phyloP scores from a whole-genome alignment of 2,888 invertebrate genomes.

The Nephrocerus scutellatus region DNA sequence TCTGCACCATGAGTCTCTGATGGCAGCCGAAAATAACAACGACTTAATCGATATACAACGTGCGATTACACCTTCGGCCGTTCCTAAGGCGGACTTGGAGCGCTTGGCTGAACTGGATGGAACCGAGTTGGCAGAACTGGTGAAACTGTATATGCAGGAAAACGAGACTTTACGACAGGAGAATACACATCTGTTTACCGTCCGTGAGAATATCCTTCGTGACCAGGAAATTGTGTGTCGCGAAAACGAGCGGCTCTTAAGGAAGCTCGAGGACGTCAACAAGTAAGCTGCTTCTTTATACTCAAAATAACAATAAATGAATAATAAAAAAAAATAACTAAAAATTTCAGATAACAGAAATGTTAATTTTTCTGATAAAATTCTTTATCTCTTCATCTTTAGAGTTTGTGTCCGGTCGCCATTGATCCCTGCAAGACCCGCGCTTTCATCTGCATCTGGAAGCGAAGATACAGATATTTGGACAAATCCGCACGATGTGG shows the following conservation, averaged over 20 bases:
- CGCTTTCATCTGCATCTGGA: conserved; percentile 56
- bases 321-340: conserved; percentile 25
- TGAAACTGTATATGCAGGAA: conserved; percentile 78
- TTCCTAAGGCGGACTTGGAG: conserved; percentile 63
- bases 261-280: conserved; percentile 82
- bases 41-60: conserved; percentile 17
- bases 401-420: conserved; percentile 79
- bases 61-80: conserved; percentile 26
- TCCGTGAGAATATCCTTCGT: conserved; percentile 70
- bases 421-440: conserved; percentile 68
- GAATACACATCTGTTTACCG: conserved; percentile 75
- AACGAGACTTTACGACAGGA: conserved; percentile 72
- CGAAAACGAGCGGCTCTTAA: conserved; percentile 82
- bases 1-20: conserved; percentile 53
- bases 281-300: too few species aligned
- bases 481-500: conserved; percentile 58
- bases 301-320: too few species aligned
- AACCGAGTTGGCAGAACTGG: conserved; percentile 73
- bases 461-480: conserved; percentile 56
- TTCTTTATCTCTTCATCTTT: conserved; percentile 15
- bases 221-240: conserved; percentile 86
- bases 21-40: conserved; percentile 16
- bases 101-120: conserved; percentile 68
- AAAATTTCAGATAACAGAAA: conserved; percentile 22
- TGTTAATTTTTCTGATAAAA: conserved; percentile 14